Evolutionary conservation across 2,888 invertebrate genomes (phyloP).

Genomic region (Drepanosiphum platanoidis): DNA sequence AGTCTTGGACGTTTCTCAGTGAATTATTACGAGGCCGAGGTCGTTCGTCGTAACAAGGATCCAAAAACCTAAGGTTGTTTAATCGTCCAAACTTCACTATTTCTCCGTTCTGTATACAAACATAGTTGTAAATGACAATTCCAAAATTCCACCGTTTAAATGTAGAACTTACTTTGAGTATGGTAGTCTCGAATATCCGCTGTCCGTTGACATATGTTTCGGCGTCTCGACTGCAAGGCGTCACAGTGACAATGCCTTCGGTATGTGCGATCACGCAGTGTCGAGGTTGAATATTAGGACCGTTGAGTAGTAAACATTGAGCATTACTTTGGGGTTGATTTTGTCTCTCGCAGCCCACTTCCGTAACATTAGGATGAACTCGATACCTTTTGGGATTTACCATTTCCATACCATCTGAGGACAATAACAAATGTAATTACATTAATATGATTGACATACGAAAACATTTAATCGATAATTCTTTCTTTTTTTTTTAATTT

Average conservation of each 20-base stretch:
- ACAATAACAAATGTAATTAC: slow-evolving; percentile 52
- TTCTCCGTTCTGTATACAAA: slow-evolving; percentile 76
- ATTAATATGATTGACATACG: neutral
- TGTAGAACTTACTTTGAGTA: slow-evolving; percentile 76
- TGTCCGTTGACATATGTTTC: slow-evolving; percentile 95
- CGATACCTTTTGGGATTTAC: slow-evolving; percentile 69
- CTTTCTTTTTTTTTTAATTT: neutral
- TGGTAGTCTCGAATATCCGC: slow-evolving; percentile 90
- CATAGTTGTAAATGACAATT: slow-evolving; percentile 2
- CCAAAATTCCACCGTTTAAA: neutral
- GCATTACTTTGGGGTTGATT: slow-evolving; percentile 66
- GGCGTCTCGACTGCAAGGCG: slow-evolving; percentile 92
- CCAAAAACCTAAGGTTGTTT: slow-evolving; percentile 86
- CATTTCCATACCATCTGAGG: slow-evolving; percentile 70
- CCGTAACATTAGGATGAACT: slow-evolving; percentile 74
- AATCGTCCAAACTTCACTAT: slow-evolving; percentile 87
- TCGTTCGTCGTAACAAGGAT: slow-evolving; percentile 83
- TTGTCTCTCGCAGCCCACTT: slow-evolving; percentile 82
- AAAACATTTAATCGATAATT: neutral
- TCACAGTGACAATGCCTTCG: slow-evolving; percentile 91
- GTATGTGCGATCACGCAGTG: slow-evolving; percentile 94
- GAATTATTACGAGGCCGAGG: slow-evolving; percentile 76
- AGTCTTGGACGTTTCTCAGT: slow-evolving; percentile 71
- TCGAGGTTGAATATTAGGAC: slow-evolving; percentile 90
- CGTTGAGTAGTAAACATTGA: slow-evolving; percentile 78